Conservation (phyloP, 2,888 invertebrate genomes). For the Zelleria hepariella region DNA sequence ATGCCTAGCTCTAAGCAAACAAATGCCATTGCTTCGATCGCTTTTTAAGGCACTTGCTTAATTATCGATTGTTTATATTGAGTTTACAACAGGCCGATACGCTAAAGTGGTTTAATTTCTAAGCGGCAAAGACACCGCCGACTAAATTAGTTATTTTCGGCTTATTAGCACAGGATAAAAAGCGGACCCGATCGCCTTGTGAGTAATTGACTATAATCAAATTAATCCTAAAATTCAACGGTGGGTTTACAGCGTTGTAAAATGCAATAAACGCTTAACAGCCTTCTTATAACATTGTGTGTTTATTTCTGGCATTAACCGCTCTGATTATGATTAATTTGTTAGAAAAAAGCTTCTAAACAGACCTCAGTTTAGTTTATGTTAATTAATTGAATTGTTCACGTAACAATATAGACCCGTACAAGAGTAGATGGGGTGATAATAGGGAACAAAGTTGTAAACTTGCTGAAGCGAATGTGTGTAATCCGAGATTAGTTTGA, state of each 20-base stretch:
- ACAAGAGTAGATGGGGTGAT: neutral
- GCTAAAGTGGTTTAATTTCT: conserved; percentile 71
- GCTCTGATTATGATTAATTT: conserved; percentile 6
- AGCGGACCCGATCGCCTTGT: conserved; percentile 57
- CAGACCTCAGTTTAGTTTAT: neutral
- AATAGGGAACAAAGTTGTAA: neutral
- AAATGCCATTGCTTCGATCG: conserved; percentile 40
- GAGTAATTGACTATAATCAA: conserved; percentile 72
- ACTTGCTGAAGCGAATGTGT: neutral
- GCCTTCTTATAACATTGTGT: conserved; percentile 52
- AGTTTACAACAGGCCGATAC: conserved; percentile 59
- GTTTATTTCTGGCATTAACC: conserved; percentile 20
- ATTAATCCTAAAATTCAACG: conserved; percentile 71
- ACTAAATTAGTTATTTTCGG: conserved; percentile 66
- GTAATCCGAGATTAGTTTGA: neutral
- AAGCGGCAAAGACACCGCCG: conserved; percentile 67
- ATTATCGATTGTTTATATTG: conserved; percentile 69
- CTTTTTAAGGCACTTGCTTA: conserved; percentile 64
- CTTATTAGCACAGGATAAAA: conserved; percentile 64
- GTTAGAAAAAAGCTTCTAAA: neutral
- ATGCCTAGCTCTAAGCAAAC: conserved; percentile 27
- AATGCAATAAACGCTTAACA: conserved; percentile 66
- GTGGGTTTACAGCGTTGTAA: conserved; percentile 69
- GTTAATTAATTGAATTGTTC: neutral
- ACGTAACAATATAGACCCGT: neutral